A percentile compares a stretch with the other conserved stretches of the same genome.
Conservation (phyloP, 2,797 vertebrate species). For the Sciaenops ocellatus region DNA sequence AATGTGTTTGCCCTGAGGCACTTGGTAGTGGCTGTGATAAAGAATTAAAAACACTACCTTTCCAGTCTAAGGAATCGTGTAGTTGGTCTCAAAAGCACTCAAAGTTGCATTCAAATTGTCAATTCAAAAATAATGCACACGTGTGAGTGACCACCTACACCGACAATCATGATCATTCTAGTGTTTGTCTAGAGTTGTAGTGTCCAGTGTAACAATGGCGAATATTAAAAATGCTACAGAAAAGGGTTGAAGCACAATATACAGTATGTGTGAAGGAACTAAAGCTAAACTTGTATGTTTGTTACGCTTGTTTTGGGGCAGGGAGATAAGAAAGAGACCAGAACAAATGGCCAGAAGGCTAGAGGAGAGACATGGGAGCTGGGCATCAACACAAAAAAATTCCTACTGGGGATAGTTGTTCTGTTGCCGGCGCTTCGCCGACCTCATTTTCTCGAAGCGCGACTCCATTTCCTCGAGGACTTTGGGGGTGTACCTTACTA, state of each 20-base stretch:
- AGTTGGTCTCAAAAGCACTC: slow-evolving; percentile 61
- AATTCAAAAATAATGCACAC: slow-evolving; percentile 77
- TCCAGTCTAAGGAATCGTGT: slow-evolving; percentile 56
- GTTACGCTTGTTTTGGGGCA: slow-evolving; percentile 40
- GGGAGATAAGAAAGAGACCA: slow-evolving; percentile 60
- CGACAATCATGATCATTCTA: slow-evolving; percentile 71
- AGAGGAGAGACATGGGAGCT: slow-evolving; percentile 60
- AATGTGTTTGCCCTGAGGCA: slow-evolving; percentile 80
- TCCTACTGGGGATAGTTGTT: slow-evolving; percentile 90
- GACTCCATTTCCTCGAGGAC: slow-evolving; percentile 99
- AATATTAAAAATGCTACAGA: slow-evolving; percentile 68
- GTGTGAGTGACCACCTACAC: slow-evolving; percentile 63
- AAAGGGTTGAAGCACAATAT: slow-evolving; percentile 51
- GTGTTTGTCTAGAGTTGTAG: slow-evolving; percentile 68
- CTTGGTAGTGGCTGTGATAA: slow-evolving; percentile 74
- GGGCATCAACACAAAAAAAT: slow-evolving; percentile 64
- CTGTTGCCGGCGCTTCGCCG: slow-evolving; percentile 97
- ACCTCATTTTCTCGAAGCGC: slow-evolving; percentile 99
- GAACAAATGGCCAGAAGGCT: slow-evolving; percentile 73
- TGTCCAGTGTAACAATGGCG: slow-evolving; percentile 62
- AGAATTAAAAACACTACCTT: slow-evolving; percentile 68
- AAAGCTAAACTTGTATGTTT: slow-evolving; percentile 56
- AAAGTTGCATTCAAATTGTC: slow-evolving; percentile 77
- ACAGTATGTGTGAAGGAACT: slow-evolving; percentile 60
- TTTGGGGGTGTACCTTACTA: slow-evolving; percentile 98